Conservation (phyloP, 2,888 invertebrate species). For the Lypha dubia region DNA sequence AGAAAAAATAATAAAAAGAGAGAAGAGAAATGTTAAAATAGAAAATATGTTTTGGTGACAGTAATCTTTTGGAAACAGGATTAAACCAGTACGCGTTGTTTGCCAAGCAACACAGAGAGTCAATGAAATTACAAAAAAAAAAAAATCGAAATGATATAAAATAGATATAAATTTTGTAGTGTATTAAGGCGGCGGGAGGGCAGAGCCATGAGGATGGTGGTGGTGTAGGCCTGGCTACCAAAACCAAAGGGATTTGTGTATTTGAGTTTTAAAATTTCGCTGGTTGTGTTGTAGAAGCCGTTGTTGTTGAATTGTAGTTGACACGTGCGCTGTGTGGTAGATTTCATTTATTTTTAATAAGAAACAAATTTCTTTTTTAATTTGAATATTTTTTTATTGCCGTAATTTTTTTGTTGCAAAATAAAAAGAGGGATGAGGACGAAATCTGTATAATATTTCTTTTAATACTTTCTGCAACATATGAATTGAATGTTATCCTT, state of each 20-base stretch:
- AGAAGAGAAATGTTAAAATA: slow-evolving; percentile 37
- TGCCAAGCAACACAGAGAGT: slow-evolving; percentile 58
- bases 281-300: slow-evolving; percentile 49
- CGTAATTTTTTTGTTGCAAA: slow-evolving; percentile 40
- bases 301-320: slow-evolving; percentile 73
- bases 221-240: slow-evolving; percentile 63
- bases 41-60: slow-evolving; percentile 84
- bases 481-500: slow-evolving; percentile 73
- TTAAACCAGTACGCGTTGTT: slow-evolving; percentile 78
- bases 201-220: too few species aligned
- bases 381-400: slow-evolving; percentile 44
- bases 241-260: slow-evolving; percentile 56
- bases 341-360: slow-evolving; percentile 79
- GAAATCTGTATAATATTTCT: not conserved
- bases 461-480: slow-evolving; percentile 53
- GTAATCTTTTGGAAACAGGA: slow-evolving; percentile 82
- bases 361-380: slow-evolving; percentile 75
- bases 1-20: slow-evolving; percentile 6
- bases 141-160: slow-evolving; percentile 41
- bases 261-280: slow-evolving; percentile 42
- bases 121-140: slow-evolving; percentile 49
- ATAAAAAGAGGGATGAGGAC: not conserved
- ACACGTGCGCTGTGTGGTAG: slow-evolving; percentile 79
- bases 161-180: slow-evolving; percentile 34
- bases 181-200: not conserved